Conservation (phyloP, 2,797 vertebrate species). For the Parotocinclus haroldoi region DNA sequence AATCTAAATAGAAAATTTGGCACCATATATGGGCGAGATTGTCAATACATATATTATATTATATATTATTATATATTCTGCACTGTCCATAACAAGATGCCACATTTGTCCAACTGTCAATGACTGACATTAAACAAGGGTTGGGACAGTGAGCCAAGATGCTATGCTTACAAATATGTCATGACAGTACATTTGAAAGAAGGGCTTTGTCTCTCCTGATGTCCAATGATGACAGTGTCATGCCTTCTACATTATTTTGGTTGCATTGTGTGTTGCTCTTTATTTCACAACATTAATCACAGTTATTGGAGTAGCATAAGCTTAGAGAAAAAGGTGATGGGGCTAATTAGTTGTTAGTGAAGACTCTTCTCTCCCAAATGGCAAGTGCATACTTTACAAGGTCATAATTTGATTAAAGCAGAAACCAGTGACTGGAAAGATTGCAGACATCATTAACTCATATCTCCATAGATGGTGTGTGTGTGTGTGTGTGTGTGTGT, state of each 20-base stretch:
- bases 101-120: too few relatives aligned
- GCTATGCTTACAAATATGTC: too few relatives aligned
- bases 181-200: too few relatives aligned
- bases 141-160: too few relatives aligned
- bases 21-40: too few relatives aligned
- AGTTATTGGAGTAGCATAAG: slow-evolving; percentile 71
- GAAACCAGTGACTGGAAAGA: slow-evolving; percentile 70
- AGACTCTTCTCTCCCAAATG: slow-evolving; percentile 74
- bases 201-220: background rate
- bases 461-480: slow-evolving; percentile 38
- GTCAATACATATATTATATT: too few relatives aligned
- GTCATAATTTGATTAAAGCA: slow-evolving; percentile 82
- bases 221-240: slow-evolving; percentile 46
- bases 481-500: too few relatives aligned
- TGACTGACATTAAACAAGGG: too few relatives aligned
- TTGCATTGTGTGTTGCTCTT: slow-evolving; percentile 54
- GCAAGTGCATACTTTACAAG: slow-evolving; percentile 78
- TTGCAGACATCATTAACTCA: slow-evolving; percentile 71
- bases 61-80: too few relatives aligned
- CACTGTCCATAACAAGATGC: too few relatives aligned
- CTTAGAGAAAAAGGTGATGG: slow-evolving; percentile 73
- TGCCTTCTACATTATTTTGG: slow-evolving; percentile 47
- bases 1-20: background rate
- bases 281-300: slow-evolving; percentile 71
- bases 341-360: slow-evolving; percentile 80